Evolutionary conservation across 2,113 vertebrate genomes (phyloP), one percentile per base, ranked within the genome.

Genomic region (Peucedramus taeniatus): DNA sequence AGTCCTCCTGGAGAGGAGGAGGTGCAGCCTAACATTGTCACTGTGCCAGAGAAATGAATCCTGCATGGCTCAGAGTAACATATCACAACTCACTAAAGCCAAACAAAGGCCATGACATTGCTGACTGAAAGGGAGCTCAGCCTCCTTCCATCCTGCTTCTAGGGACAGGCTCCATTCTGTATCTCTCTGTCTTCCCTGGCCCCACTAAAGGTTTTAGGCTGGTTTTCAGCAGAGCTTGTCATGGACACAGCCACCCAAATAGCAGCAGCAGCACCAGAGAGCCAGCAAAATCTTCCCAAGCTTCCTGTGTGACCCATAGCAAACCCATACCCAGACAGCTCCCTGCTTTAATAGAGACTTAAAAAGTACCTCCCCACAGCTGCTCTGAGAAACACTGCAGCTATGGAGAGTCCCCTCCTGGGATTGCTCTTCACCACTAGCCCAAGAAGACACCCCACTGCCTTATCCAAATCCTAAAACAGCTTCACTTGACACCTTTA

Each of bases 401-500:
- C 33, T 44, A 1, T 7, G 3, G 39, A 70, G 8, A 30, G 7
- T 35, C 31, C 6, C 1, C 5, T 72, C 7, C 15, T 27, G 4
- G 28, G 7, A 4, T 18, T 49, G 15, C 8, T 69, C 24, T 44
- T 37, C 2, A 4, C 4, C 33, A 12, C 2, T 4, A 31, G 17
- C 19, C 14, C 16, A 17, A 3, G 3, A 54, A 1, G 1, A 87
- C 2, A 35, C 15, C 4, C 35, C 28, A 1, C 15, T 59, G 0
- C 33, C 4, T 31, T 20, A 61, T 19, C 30, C 50, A 75, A 75
- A 37, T 10, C 21, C 7, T 22, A 9, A 30, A 3, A 2, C 0
- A 23, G 2, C 5, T 28, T 69, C 27, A 6, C 56, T 76, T 82
- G 56, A 66, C 14, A 19, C 61, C 76, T 12, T 88, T 56, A 44